Evolutionary conservation across 2,888 invertebrate species (phyloP), one percentile per base, ranked within the genome.

Genomic region (Chesias legatella): DNA sequence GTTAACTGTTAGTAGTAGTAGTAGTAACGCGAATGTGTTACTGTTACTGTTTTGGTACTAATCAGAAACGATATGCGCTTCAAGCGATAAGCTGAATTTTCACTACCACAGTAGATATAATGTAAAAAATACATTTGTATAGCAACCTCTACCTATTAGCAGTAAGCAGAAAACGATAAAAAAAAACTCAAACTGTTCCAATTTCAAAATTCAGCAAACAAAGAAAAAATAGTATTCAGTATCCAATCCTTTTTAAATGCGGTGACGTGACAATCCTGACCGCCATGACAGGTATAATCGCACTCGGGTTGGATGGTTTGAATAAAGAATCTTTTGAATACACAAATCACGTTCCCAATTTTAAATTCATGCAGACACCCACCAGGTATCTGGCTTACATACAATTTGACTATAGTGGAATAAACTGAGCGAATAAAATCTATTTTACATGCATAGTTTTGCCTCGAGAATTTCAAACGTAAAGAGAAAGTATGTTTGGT

Each of bases 241-340:
- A 26, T 43, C 25, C 45, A 47, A 53, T 53, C 48, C 48, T 34
- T 49, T 51, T 43, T 40, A 48, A 49, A 47, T 34, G 37, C 44
- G 31, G 10, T 33, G 44, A 51, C 43, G 38, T 33, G 33, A 44
- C 41, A 47, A 47, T 46, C 45, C 44, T 33, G 41, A 33, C 42
- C 44, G 43, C 48, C 35, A 43, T 48, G 54, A 51, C 54, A 54
- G 47, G 49, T 48, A 45, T 49, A 51, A 51, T 46, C 53, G 43
- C 49, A 43, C 30, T 33, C 42, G 38, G 36, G 42, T 46, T 45
- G 37, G 48, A 31, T 28, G 36, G 33, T 63, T 67, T 59, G 60
- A 67, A 61, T 66, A 56, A 48, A 39, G 57, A 61, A 54, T 45
- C 48, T 55, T 54, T 54, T 43, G 51, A 58, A 65, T 60, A 43